Percentiles rank a stretch among this genome's conserved stretches.
These are phyloP conservation scores for Amblyornis subalaris DNA, from an alignment of 2,113 vertebrate species.

Conservation along the genomic window DNA sequence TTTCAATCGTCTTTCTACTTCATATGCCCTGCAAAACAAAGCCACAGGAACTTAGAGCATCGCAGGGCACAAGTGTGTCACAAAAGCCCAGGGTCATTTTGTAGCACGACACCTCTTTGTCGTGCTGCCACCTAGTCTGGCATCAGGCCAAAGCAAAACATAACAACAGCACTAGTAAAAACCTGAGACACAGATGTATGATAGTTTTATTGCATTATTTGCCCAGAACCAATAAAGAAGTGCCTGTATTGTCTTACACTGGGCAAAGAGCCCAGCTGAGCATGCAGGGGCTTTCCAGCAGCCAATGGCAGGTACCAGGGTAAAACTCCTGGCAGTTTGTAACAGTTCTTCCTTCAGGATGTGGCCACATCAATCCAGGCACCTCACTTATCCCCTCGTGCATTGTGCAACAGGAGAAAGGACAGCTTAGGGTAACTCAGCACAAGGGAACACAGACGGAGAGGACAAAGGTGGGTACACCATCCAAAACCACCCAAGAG, in stretches of 20 bases:
- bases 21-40: conserved; percentile 88
- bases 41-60: not conserved
- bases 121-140: not conserved
- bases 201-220: not conserved
- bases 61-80: not conserved
- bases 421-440: not conserved
- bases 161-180: not conserved
- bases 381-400: not conserved
- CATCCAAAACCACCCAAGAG: not conserved
- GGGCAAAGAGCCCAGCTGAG: not conserved
- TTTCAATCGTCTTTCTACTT: conserved; percentile 92
- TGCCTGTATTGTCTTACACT: not conserved
- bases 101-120: not conserved
- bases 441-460: fast-evolving
- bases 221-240: not conserved
- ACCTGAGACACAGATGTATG: not conserved
- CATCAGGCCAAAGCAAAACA: not conserved
- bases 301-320: not conserved
- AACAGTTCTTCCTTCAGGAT: not conserved
- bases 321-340: not conserved
- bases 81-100: not conserved
- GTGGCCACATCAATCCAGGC: not conserved
- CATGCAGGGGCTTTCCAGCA: not conserved
- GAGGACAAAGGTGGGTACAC: not conserved
- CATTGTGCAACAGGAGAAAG: fast-evolving